Base-by-base conservation (phyloP, 2,113 vertebrate genomes). In the Pomatostomus ruficeps region DNA sequence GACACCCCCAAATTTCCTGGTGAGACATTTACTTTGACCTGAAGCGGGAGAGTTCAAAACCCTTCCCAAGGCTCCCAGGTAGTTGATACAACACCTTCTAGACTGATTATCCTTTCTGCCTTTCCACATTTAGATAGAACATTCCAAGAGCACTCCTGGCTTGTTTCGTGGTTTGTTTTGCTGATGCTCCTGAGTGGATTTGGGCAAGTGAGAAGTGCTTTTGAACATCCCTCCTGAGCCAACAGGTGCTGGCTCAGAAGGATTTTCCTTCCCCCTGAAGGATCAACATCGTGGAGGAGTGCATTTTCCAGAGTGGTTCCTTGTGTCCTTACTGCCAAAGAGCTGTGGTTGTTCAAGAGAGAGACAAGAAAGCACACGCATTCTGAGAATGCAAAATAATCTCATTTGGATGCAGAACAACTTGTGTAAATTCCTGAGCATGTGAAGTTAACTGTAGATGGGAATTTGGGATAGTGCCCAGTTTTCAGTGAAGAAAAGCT, bases 321-420 rank as follows among this genome's bases (percentile, higher is more conserved):
- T 91, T 48, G n/a, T 26, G 22, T 88, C 24, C 58, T 81, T 38
- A 13, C 40, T 87, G 81, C 52, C 75, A 66, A 45, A 78, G 72
- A 36, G 13, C 63, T 0, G 1, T 62, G 65, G 52, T 36, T 61
- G 61, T 58, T 83, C 46, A 54, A 57, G 74, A 88, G 80, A 65
- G 70, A 79, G 54, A 36, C 38, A 59, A 55, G 80, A 85, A 76
- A 85, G 51, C 45, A 81, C 43, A 48, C 1, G 15, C 6, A 2
- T 79, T 74, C 88, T 54, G 78, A 79, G 90, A 68, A 90, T 77
- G 83, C 86, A 84, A 63, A 93, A 59, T 45, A 49, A 78, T 75
- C 92, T 95, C 70, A 92, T 96, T 91, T 85, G 79, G 79, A 96
- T 93, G 88, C 92, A 66, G 85, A 94, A 71, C 75, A 88, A 81